Conservation (phyloP, 2,113 vertebrate species). For the Xyrauchen texanus region DNA sequence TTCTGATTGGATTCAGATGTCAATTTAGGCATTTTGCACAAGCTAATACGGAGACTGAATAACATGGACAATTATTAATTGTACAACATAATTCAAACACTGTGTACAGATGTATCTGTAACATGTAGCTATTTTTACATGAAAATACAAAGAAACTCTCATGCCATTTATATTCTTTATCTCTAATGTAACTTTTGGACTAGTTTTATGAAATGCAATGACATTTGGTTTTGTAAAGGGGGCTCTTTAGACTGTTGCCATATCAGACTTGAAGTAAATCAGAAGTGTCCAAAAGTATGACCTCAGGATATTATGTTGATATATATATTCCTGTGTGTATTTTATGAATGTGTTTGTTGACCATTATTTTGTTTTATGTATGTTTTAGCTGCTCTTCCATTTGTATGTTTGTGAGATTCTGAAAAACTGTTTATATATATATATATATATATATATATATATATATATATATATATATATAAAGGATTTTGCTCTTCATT, state of each 20-base stretch:
- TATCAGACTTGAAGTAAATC: conserved; percentile 41
- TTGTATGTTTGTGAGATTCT: conserved; percentile 32
- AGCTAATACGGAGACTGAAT: conserved; percentile 5
- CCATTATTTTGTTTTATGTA: conserved; percentile 11
- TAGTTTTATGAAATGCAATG: not conserved
- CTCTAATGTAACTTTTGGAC: conserved; percentile 6
- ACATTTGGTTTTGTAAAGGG: not conserved
- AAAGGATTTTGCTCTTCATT: conserved; percentile 1
- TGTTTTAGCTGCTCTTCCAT: conserved; percentile 12
- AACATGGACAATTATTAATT: conserved; percentile 20
- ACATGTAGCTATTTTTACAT: not conserved
- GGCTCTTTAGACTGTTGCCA: not conserved
- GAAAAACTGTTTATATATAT: conserved; percentile 27
- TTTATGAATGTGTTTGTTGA: conserved; percentile 20
- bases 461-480: too few species aligned
- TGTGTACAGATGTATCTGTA: conserved; percentile 7
- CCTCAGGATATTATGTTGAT: conserved; percentile 17
- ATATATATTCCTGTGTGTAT: not conserved
- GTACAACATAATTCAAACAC: conserved; percentile 7
- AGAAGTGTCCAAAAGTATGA: conserved; percentile 22
- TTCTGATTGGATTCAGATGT: not conserved
- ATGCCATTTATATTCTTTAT: not conserved
- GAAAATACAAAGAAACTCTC: not conserved
- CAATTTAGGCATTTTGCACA: conserved; percentile 23
- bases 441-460: too few species aligned